phyloP scores from a whole-genome alignment of 2,113 vertebrate species.

The Pholis gunnellus region DNA sequence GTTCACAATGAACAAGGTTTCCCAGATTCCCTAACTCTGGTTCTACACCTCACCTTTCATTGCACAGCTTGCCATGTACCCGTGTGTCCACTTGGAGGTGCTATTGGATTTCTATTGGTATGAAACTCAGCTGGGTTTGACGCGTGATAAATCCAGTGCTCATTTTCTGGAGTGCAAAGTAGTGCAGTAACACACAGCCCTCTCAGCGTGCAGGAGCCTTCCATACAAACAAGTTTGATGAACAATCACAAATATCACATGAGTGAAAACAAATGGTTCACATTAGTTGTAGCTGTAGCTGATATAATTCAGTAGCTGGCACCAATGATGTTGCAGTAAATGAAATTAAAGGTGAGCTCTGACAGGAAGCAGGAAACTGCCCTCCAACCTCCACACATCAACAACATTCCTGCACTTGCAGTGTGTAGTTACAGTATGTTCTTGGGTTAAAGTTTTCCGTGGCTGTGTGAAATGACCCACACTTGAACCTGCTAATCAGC shows the following conservation, averaged over 20 bases:
- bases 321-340: neutral
- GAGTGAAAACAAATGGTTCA: neutral
- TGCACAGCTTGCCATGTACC: neutral
- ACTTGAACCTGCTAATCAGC: conserved; percentile 73
- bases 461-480: conserved; percentile 64
- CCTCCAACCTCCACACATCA: neutral
- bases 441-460: conserved; percentile 8
- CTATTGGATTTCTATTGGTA: conserved; percentile 50
- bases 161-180: neutral
- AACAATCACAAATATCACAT: neutral
- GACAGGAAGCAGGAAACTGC: neutral
- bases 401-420: neutral
- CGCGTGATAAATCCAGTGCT: neutral
- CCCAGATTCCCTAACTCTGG: neutral
- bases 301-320: neutral
- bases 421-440: neutral
- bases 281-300: neutral
- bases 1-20: neutral
- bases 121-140: neutral
- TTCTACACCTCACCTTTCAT: neutral
- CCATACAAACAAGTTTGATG: neutral
- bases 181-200: neutral
- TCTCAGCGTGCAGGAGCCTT: neutral
- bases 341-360: neutral
- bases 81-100: conserved; percentile 43